Evolutionary conservation across 35 echinoderm and acorn worm species (phyloP), one percentile per base, ranked within the genome.

Genomic region (Holothuria glaberrima): DNA sequence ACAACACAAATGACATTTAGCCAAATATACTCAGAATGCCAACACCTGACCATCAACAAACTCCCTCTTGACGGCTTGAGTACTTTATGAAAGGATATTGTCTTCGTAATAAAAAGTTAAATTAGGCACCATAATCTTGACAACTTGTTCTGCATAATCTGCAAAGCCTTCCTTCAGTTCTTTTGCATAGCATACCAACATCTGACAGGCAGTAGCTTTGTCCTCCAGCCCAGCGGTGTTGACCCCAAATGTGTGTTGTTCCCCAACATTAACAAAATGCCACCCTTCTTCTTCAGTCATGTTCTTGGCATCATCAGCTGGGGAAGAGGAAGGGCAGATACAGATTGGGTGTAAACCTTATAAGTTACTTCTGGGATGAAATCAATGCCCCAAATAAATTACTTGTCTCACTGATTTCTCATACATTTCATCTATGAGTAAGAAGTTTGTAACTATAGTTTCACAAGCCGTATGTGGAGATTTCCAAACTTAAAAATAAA

Each of bases 261-360:
- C 97, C 17, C 97, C 97, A 27, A 99, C 88, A 91, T 99, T 95
- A 0, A 99, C 97, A 93, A 99, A 99, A 83, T 99, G 93, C 97
- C 97, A 95, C 16, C 97, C 97, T 86, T 99, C 97, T 46, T 99
- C 97, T 80, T 95, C 97, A 12, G 86, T 95, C 65, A 99, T 93
- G 28, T 90, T 92, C 56, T 99, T 92, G n/a, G 97, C 93, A 83
- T 93, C 91, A 27, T 99, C 97, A 59, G 97, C 97, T 99, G 80
- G 28, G 66, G 74, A 70, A 62, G 63, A 35, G 32, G 35, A 13
- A 26, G 41, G 36, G 7, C 7, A 41, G 7, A 41, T 41, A 41
- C 2, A 41, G 36, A 41, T 41, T n/a, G n/a, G n/a, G n/a, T n/a
- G n/a, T n/a, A 56, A 79, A 27, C 29, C 29, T 22, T n/a, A n/a